Evolutionary conservation across 1,140 invertebrate genomes (phyloP), one percentile per base, ranked within the genome.

Genomic region (Limonius californicus): DNA sequence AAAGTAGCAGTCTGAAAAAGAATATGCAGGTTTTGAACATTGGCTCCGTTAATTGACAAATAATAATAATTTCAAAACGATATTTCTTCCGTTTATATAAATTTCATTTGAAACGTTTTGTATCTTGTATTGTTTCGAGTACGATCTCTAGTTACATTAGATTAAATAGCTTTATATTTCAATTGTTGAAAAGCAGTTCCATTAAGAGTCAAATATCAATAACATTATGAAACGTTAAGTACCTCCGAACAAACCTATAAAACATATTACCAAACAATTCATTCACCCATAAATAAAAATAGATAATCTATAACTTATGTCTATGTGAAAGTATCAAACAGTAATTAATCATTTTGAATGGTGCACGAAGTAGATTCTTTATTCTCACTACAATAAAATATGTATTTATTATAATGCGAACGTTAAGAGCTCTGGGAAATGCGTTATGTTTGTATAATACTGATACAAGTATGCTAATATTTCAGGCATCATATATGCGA

Each of bases 251-350:
- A 43, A 43, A 43, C 12, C 42, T n/a, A 43, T 43, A 43, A 43
- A 43, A 43, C 42, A 43, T 43, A 43, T 43, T 43, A 16, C 12
- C 42, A 43, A 54, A 54, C 50, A 55, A 55, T 32, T 19, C n/a
- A 27, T 55, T 55, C 21, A 8, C 20, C 21, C 53, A n/a, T 55
- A 32, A 27, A 55, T 30, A 55, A n/a, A 6, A 55, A 27, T 35
- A 56, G 20, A 63, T 63, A 57, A 57, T 54, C 56, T 58, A 58
- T 63, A 57, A 32, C 21, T 15, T 59, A 58, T 42, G 11, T 45
- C 56, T 21, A 43, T 15, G 21, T 55, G 53, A 55, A 55, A 55
- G 30, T 32, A 55, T 55, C 53, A 55, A 55, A 55, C 30, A 55
- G 42, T 57, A 57, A 57, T 57, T 57, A 42, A 39, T 39, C 55